Conservation (phyloP, 2,888 invertebrate genomes). For the Drosophila bunnanda region DNA sequence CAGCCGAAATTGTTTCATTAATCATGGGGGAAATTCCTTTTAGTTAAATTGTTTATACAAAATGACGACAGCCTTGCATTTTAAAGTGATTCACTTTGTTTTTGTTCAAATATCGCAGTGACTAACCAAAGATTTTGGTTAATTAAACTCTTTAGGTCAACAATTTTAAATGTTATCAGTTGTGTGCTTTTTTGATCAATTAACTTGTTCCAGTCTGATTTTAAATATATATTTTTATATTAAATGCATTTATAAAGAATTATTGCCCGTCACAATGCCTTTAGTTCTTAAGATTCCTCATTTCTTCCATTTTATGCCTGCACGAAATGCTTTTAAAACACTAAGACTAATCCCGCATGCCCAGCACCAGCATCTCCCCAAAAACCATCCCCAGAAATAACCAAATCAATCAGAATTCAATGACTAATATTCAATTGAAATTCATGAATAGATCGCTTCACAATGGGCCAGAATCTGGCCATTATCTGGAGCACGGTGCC, state of each 20-base stretch:
- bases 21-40: conserved; percentile 31
- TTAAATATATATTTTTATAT: background rate
- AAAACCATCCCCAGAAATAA: background rate
- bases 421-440: background rate
- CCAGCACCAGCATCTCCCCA: conserved; percentile 14
- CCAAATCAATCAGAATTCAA: background rate
- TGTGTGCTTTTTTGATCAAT: background rate
- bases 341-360: conserved; percentile 67
- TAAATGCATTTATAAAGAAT: too few species aligned
- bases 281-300: conserved; percentile 24
- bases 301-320: conserved; percentile 26
- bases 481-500: conserved; percentile 91
- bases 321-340: conserved; percentile 60
- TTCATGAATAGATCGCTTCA: conserved; percentile 87
- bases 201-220: background rate
- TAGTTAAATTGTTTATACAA: background rate
- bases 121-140: conserved; percentile 5
- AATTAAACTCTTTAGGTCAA: background rate
- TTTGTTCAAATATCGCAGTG: background rate
- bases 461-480: conserved; percentile 94
- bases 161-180: background rate
- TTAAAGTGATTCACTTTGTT: conserved; percentile 21
- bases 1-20: conserved; percentile 10
- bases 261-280: background rate
- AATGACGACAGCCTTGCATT: conserved; percentile 2